Conservation (phyloP, 2,888 invertebrate species). For the Hemithea aestivaria region DNA sequence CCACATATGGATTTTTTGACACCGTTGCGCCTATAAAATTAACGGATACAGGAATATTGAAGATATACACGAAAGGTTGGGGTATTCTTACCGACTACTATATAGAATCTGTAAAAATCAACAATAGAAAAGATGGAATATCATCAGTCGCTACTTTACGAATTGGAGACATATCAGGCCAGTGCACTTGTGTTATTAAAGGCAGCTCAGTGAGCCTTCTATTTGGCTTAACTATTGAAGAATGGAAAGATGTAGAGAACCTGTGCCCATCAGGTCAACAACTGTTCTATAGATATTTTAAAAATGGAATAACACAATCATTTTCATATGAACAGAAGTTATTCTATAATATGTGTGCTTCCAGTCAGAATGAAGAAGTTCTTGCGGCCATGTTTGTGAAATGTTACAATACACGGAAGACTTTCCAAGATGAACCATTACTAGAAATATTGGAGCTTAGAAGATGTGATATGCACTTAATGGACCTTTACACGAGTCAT, state of each 20-base stretch:
- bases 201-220: constrained; percentile 52
- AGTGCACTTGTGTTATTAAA: constrained; percentile 56
- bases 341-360: constrained; percentile 68
- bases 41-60: constrained; percentile 50
- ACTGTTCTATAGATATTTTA: constrained; percentile 68
- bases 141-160: constrained; percentile 56
- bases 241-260: constrained; percentile 62
- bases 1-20: constrained; percentile 36
- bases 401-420: constrained; percentile 54
- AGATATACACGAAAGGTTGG: constrained; percentile 53
- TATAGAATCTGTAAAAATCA: constrained; percentile 68
- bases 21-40: constrained; percentile 49
- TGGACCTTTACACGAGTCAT: constrained; percentile 51
- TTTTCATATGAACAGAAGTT: constrained; percentile 59
- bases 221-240: constrained; percentile 51
- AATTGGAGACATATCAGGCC: constrained; percentile 58
- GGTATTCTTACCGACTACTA: constrained; percentile 59
- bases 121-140: constrained; percentile 37
- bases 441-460: constrained; percentile 54
- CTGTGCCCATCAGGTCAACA: constrained; percentile 52
- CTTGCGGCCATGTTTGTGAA: constrained; percentile 54
- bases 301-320: constrained; percentile 53
- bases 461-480: constrained; percentile 46
- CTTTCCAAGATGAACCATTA: constrained; percentile 54
- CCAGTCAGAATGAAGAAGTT: constrained; percentile 51